Conservation (phyloP, 2,113 vertebrate species). For the Promerops cafer region DNA sequence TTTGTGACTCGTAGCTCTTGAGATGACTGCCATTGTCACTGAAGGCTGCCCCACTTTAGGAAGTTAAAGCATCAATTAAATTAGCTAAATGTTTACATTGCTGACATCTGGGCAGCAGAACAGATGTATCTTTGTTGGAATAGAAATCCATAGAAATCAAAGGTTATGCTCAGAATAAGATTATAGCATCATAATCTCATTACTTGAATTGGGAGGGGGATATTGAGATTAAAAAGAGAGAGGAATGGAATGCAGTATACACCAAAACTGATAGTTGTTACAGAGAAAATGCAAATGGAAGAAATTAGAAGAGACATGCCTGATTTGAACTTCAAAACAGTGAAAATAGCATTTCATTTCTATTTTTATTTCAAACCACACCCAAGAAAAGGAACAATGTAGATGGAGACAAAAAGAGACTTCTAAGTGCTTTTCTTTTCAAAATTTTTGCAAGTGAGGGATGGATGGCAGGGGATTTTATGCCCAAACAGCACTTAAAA, state of each 20-base stretch:
- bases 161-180: slow-evolving; percentile 22
- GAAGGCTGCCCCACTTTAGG: not conserved
- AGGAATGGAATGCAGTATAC: not conserved
- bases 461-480: slow-evolving; percentile 35
- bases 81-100: not conserved
- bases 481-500: slow-evolving; percentile 13
- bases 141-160: slow-evolving; percentile 10
- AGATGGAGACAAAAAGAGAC: not conserved
- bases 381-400: not conserved
- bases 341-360: slow-evolving; percentile 52
- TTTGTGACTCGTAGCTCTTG: not conserved
- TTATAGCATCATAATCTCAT: slow-evolving; percentile 22
- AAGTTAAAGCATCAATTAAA: not conserved
- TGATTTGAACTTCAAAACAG: slow-evolving; percentile 27
- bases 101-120: not conserved
- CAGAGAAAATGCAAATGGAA: not conserved
- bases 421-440: slow-evolving; percentile 24
- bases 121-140: not conserved
- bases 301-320: not conserved
- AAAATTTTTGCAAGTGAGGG: not conserved
- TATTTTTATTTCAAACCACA: slow-evolving; percentile 48
- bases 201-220: not conserved
- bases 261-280: not conserved
- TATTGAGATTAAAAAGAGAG: not conserved
- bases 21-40: not conserved